These are phyloP conservation scores for Patella pellucida DNA, from an alignment of 2,888 invertebrate species.

Conservation along the genomic window DNA sequence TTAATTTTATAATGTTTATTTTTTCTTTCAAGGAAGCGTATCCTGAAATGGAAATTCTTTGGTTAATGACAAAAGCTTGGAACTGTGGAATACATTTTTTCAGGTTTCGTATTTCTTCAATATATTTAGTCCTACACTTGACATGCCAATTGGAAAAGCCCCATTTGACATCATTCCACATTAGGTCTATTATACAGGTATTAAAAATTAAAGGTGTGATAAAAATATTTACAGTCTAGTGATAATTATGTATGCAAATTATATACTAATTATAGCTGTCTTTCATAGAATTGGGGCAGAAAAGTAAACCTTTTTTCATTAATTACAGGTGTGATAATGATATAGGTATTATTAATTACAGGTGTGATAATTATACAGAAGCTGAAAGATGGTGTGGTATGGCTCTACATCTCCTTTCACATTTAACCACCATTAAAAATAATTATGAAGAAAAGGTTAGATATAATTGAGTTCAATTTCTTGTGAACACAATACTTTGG, in stretches of 20 bases:
- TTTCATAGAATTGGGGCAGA: too few relatives aligned
- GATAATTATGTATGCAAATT: too few relatives aligned
- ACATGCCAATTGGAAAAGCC: too few relatives aligned
- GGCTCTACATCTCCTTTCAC: slow-evolving; percentile 59
- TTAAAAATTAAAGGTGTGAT: too few relatives aligned
- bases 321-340: slow-evolving; percentile 49
- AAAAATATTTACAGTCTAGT: too few relatives aligned
- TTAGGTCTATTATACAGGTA: too few relatives aligned
- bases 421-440: slow-evolving; percentile 49
- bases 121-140: too few relatives aligned
- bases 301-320: too few relatives aligned
- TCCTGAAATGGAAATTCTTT: slow-evolving; percentile 67
- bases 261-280: too few relatives aligned
- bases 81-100: slow-evolving; percentile 66
- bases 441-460: slow-evolving; percentile 63
- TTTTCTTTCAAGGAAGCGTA: slow-evolving; percentile 51
- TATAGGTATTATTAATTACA: slow-evolving; percentile 34
- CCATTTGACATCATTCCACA: too few relatives aligned
- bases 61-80: slow-evolving; percentile 70
- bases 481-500: slow-evolving; percentile 34
- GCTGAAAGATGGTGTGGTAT: slow-evolving; percentile 66
- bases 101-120: slow-evolving; percentile 44
- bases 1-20: background rate
- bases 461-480: slow-evolving; percentile 58
- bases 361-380: slow-evolving; percentile 52